Evolutionary conservation across 1,140 invertebrate genomes (phyloP), one percentile per base, ranked within the genome.

Genomic region (Scaptomyza hsui): DNA sequence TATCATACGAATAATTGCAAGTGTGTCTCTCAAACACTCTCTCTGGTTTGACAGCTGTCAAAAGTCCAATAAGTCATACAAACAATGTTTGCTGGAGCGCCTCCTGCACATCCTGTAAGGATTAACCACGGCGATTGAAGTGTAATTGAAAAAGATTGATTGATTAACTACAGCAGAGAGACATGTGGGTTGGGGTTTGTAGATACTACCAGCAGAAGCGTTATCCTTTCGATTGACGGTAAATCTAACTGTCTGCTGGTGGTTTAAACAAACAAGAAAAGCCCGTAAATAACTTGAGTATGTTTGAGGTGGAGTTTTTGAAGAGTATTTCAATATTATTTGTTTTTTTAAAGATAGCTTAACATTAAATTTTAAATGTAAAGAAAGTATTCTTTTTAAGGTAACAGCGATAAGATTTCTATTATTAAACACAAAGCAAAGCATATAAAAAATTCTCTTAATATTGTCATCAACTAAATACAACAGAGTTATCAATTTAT

Each of bases 41-140:
- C n/a, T 60, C 37, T 88, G 61, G 82, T 77, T 86, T 86, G 81
- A 88, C 82, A 88, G 83, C 82, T 88, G 82, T 88, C 82, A 88
- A 75, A 82, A 57, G 72, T 73, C 78, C 75, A 88, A 88, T 88
- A 82, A 88, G 82, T 88, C 82, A 88, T 72, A 86, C 67, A 88
- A 78, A 69, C 56, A 78, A 65, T 86, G 37, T 83, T 78, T 62
- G 67, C 55, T 18, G 26, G 51, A 48, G 55, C 64, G 59, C 56
- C 70, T 47, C n/a, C 55, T 59, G 70, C 74, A 74, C 56, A 6
- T n/a, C 24, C 7, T 21, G 45, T 24, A 57, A 65, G 82, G 81
- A 81, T 86, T 86, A 86, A 60, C 48, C 53, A n/a, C 18, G 13
- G 12, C 19, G 9, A 59, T 52, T 67, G 78, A 74, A 63, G 16